Conservation (phyloP, 2,888 invertebrate species). For the Brenthis daphne region DNA sequence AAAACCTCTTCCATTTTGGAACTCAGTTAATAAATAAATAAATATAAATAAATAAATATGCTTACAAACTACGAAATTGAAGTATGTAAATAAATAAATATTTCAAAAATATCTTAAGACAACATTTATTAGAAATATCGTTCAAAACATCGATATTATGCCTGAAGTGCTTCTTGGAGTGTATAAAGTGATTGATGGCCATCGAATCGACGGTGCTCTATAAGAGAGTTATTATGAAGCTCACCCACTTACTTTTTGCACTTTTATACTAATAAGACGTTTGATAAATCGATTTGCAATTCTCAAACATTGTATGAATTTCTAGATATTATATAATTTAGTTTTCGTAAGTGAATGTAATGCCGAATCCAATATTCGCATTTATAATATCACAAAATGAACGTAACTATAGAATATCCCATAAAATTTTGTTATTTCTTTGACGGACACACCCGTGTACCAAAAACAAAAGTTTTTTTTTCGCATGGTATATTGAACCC, state of each 20-base stretch:
- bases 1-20: too few species aligned
- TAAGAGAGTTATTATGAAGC: constrained; percentile 33
- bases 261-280: constrained; percentile 34
- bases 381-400: neutral
- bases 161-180: constrained; percentile 33
- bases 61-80: neutral
- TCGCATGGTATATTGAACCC: too few species aligned
- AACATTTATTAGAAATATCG: constrained; percentile 27
- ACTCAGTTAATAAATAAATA: too few species aligned
- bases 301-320: constrained; percentile 2
- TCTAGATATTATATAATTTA: neutral
- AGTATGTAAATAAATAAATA: neutral
- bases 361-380: neutral
- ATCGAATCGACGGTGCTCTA: constrained; percentile 34
- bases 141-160: constrained; percentile 29
- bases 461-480: too few species aligned
- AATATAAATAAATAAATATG: neutral
- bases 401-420: neutral
- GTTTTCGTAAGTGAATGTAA: neutral
- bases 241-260: constrained; percentile 27
- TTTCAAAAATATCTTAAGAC: constrained; percentile 1
- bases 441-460: too few species aligned
- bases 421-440: too few species aligned
- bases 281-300: constrained; percentile 29
- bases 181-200: constrained; percentile 38